Conservation (phyloP, 2,888 invertebrate species). For the Chelonus formosanus region DNA sequence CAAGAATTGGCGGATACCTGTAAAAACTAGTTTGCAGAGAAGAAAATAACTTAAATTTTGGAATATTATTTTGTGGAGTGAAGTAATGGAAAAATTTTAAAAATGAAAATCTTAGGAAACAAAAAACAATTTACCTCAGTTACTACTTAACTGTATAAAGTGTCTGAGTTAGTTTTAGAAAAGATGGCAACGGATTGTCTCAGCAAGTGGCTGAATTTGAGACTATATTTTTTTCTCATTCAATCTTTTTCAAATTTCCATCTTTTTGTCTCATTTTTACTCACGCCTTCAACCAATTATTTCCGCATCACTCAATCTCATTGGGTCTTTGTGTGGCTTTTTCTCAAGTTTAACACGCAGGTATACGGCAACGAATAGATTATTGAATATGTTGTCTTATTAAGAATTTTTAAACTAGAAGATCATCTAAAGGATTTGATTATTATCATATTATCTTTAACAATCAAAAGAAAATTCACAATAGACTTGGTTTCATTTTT, state of each 20-base stretch:
- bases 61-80: too few relatives aligned
- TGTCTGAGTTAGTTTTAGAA: background rate
- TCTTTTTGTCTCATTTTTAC: slow-evolving; percentile 27
- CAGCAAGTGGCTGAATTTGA: slow-evolving; percentile 6
- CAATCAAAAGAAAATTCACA: too few relatives aligned
- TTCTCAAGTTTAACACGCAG: slow-evolving; percentile 39
- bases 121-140: background rate
- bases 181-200: background rate
- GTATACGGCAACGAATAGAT: slow-evolving; percentile 16
- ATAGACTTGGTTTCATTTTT: too few relatives aligned
- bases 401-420: too few relatives aligned
- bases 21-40: too few relatives aligned
- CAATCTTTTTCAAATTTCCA: slow-evolving; percentile 24
- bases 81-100: too few relatives aligned
- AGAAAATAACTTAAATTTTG: too few relatives aligned
- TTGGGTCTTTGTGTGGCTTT: slow-evolving; percentile 45
- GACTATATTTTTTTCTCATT: slow-evolving; percentile 10
- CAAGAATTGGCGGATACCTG: too few relatives aligned
- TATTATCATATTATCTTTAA: too few relatives aligned
- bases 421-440: background rate
- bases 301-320: slow-evolving; percentile 40
- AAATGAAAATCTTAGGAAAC: too few relatives aligned
- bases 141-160: background rate
- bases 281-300: slow-evolving; percentile 35
- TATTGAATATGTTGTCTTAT: slow-evolving; percentile 4